Evolutionary conservation across 2,797 vertebrate species (phyloP), one percentile per base, ranked within the genome.

Genomic region (Australoheros facetus): DNA sequence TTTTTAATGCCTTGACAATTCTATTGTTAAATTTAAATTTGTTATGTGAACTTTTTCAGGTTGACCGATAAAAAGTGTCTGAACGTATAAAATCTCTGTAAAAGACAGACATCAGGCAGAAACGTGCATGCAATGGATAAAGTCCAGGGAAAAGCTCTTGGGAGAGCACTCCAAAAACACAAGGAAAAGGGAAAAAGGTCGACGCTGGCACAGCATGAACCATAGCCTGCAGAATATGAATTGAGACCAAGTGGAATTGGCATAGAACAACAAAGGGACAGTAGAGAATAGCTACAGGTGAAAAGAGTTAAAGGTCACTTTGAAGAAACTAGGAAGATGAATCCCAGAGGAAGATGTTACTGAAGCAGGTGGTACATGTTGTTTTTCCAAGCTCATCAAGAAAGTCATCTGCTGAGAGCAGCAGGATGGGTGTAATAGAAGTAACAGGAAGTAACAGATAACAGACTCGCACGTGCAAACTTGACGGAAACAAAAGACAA

Each of bases 371-470:
- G 3, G 74, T 19, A 55, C 73, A 80, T 32, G 7, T 75, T 90
- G 83, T 86, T 87, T 82, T 82, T 79, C 83, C 28, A 75, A 77
- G 64, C 39, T 76, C 78, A 81, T 91, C 89, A 89, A 85, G 85
- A 53, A 62, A 70, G 48, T 42, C 81, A 56, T 86, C 82, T 83
- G 86, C 81, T 12, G 84, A 83, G 79, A 56, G 59, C 75, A 75
- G 42, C n/a, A 5, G 56, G 78, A 81, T 66, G 37, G 9, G 37
- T 10, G 37, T 37, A 37, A 10, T 11, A 37, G 34, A 10, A 3
- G 34, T 37, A 37, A 37, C 3, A 37, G 34, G 9, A 37, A 37
- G 34, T 10, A 37, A 37, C 34, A 10, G 34, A 37, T 37, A 37
- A 11, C 9, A 11, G 37, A 37, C 37, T 37, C 9, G 32, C 32